These are phyloP conservation scores for Xestia rhomboidea DNA, from an alignment of 2,888 invertebrate genomes.

Conservation along the genomic window DNA sequence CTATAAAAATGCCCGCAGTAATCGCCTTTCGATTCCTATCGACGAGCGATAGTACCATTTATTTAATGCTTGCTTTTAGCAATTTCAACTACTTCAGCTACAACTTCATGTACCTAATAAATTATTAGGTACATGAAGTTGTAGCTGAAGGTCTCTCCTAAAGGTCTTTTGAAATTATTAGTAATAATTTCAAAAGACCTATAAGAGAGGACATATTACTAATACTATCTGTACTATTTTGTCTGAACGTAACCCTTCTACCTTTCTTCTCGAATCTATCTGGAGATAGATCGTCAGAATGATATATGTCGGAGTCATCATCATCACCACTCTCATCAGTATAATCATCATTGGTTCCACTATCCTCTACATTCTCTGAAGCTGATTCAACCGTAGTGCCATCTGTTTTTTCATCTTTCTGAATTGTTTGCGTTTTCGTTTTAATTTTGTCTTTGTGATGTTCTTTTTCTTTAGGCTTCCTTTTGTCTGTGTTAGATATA, in stretches of 20 bases:
- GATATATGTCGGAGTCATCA: neutral
- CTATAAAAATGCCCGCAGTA: neutral
- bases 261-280: neutral
- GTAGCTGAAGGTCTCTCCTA: too few relatives aligned
- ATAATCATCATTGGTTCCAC: neutral
- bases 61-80: neutral
- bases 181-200: slow-evolving; percentile 28
- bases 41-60: neutral
- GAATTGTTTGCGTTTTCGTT: neutral
- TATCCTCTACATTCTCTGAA: slow-evolving; percentile 2
- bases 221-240: slow-evolving; percentile 16
- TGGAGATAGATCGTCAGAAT: neutral
- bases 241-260: slow-evolving; percentile 16
- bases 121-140: too few relatives aligned
- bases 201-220: slow-evolving; percentile 15
- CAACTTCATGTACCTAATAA: too few relatives aligned
- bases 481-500: neutral
- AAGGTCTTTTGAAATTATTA: too few relatives aligned
- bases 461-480: neutral
- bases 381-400: neutral
- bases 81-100: slow-evolving; percentile 29
- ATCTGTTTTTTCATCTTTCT: neutral
- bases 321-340: neutral
- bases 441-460: neutral
- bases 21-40: neutral